Evolutionary conservation across 2,888 invertebrate species (phyloP).

Genomic region (Drosophila macrothrix): DNA sequence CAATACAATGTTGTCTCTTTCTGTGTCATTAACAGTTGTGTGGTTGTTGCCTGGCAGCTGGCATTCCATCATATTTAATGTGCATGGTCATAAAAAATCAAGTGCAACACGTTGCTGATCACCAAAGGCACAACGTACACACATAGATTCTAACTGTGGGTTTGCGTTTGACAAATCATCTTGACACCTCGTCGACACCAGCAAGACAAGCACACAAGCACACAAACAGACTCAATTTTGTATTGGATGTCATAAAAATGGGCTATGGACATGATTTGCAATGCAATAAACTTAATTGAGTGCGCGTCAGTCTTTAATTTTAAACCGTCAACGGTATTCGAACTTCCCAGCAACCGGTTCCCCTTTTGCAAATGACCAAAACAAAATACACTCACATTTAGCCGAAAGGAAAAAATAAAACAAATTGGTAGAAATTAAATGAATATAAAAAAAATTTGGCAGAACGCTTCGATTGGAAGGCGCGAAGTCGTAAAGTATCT

Average conservation of each 20-base stretch:
- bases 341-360: slow-evolving; percentile 55
- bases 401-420: slow-evolving; percentile 16
- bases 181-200: slow-evolving; percentile 64
- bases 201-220: not conserved
- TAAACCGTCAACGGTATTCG: slow-evolving; percentile 58
- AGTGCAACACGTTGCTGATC: slow-evolving; percentile 74
- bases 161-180: slow-evolving; percentile 75
- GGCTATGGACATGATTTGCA: slow-evolving; percentile 78
- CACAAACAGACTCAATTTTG: slow-evolving; percentile 30
- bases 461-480: slow-evolving; percentile 49
- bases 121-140: slow-evolving; percentile 13
- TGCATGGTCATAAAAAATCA: slow-evolving; percentile 72
- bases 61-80: slow-evolving; percentile 73
- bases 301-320: slow-evolving; percentile 79
- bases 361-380: slow-evolving; percentile 19
- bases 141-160: slow-evolving; percentile 64
- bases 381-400: slow-evolving; percentile 12
- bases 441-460: slow-evolving; percentile 26
- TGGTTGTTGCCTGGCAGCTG: slow-evolving; percentile 48
- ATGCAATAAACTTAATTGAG: slow-evolving; percentile 80
- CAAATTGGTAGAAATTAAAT: slow-evolving; percentile 27
- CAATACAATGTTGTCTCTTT: slow-evolving; percentile 27
- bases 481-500: slow-evolving; percentile 70
- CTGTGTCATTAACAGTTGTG: slow-evolving; percentile 55
- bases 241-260: slow-evolving; percentile 73